phyloP scores from a whole-genome alignment of 2,797 vertebrate genomes.

The Takifugu ocellatus region DNA sequence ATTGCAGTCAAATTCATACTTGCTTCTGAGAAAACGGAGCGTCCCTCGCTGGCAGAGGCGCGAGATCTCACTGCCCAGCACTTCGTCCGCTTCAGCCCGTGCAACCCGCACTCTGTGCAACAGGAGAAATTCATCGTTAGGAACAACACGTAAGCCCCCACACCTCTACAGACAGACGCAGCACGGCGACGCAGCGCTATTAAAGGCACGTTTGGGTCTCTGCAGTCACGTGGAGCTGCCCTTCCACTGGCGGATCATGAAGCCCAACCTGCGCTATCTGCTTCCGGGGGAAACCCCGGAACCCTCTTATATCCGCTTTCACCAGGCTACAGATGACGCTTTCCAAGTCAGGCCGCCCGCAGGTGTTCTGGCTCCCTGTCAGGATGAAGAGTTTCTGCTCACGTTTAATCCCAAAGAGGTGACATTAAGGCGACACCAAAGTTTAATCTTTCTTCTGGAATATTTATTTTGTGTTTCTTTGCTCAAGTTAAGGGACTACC shows the following conservation, averaged over 20 bases:
- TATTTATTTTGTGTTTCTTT: constrained; percentile 6
- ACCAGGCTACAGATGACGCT: constrained; percentile 68
- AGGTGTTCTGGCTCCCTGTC: constrained; percentile 77
- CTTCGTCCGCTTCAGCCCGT: constrained; percentile 78
- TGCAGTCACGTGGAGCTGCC: constrained; percentile 84
- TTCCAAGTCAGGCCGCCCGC: constrained; percentile 79
- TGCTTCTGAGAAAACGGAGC: constrained; percentile 75
- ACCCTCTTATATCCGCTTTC: constrained; percentile 54
- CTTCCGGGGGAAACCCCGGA: constrained; percentile 64
- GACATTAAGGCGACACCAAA: constrained; percentile 3
- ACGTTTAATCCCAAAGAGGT: constrained; percentile 85
- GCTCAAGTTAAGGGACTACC: constrained; percentile 80
- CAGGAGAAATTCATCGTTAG: constrained; percentile 80
- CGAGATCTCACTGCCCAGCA: constrained; percentile 80
- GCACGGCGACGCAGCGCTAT: too few species aligned
- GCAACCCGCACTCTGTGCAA: constrained; percentile 72
- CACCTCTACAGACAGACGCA: not conserved
- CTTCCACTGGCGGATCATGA: constrained; percentile 87
- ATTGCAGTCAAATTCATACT: constrained; percentile 81
- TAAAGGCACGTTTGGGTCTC: not conserved
- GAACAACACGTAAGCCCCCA: constrained; percentile 81
- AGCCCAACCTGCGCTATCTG: constrained; percentile 77
- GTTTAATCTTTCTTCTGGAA: not conserved
- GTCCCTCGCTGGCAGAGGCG: constrained; percentile 66
- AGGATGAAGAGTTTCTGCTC: constrained; percentile 81